Base-by-base conservation (phyloP, 2,888 invertebrate species). In the Zaprionus lineosus region DNA sequence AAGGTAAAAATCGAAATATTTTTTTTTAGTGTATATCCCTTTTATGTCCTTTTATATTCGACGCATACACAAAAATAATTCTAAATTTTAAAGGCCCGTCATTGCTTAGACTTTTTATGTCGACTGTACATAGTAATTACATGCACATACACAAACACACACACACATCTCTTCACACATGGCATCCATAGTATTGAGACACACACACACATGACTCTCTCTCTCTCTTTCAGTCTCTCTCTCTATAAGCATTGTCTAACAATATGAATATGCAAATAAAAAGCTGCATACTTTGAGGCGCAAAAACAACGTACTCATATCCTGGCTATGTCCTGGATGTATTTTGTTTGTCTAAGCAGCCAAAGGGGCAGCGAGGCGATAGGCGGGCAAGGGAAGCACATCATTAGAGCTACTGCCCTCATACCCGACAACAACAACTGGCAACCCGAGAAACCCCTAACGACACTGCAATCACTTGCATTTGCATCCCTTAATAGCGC, bases 181-280 rank as follows among this genome's bases (percentile, higher is more conserved):
- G 3, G 3, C 19, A 3, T 19, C 3, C 9, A 31, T 7, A 8
- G 8, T 3, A 19, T 9, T 14, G 18, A 21, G 0, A 12, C 15
- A 12, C 9, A 1, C 2, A n/a, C 14, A 16, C 9, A 21, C 29
- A 9, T 24, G 9, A 14, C 11, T 37, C 16, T 39, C 6, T 40
- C 14, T 24, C 11, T 9, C n/a, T 37, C 3, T 31, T 7, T 31
- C 2, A 21, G 14, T 11, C 8, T 40, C 14, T 37, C 7, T 24
- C n/a, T 6, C 8, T 16, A 26, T 28, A 28, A 37, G 47, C 12
- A 11, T 43, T 33, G 37, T 37, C 19, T 21, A 12, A 28, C 61
- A 47, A 47, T 82, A 74, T 78, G 83, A 83, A 70, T 74, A 74
- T 74, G 84, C 79, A 78, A 83, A 78, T 84, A 84, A 52, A 65